Conservation (phyloP, 1,140 invertebrate genomes). For the Aleiodes sp. region DNA sequence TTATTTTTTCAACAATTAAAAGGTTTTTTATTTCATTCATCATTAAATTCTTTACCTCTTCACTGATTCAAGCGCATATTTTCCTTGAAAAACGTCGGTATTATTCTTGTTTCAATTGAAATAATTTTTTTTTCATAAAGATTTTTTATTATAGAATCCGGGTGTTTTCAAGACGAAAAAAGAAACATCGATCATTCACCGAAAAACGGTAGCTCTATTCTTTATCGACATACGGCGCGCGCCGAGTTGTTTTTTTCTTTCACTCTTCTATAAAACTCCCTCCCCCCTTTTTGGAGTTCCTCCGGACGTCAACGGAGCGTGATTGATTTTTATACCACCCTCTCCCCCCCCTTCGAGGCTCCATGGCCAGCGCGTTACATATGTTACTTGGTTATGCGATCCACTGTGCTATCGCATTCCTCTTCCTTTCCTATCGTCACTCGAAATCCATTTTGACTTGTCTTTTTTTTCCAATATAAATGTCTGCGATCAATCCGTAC, state of each 20-base stretch:
- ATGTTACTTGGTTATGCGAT: constrained; percentile 42
- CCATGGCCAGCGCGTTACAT: constrained; percentile 44
- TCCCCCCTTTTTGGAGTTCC: constrained; percentile 24
- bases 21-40: no score
- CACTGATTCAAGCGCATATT: no score
- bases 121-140: neutral
- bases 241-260: constrained; percentile 31
- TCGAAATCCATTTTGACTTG: neutral
- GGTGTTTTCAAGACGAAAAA: constrained; percentile 26
- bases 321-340: constrained; percentile 57
- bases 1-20: no score
- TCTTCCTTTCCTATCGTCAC: constrained; percentile 7
- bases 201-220: constrained; percentile 39
- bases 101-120: no score
- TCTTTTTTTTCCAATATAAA: constrained; percentile 19
- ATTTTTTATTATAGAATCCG: neutral
- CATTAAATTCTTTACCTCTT: no score
- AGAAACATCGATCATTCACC: constrained; percentile 40
- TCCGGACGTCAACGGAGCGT: constrained; percentile 49
- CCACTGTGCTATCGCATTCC: constrained; percentile 20
- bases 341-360: constrained; percentile 30
- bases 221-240: constrained; percentile 40
- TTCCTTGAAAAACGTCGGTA: no score
- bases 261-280: neutral
- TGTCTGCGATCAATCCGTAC: no score